Conservation (phyloP, 2,113 vertebrate genomes). For the Campylomormyrus numenius region DNA sequence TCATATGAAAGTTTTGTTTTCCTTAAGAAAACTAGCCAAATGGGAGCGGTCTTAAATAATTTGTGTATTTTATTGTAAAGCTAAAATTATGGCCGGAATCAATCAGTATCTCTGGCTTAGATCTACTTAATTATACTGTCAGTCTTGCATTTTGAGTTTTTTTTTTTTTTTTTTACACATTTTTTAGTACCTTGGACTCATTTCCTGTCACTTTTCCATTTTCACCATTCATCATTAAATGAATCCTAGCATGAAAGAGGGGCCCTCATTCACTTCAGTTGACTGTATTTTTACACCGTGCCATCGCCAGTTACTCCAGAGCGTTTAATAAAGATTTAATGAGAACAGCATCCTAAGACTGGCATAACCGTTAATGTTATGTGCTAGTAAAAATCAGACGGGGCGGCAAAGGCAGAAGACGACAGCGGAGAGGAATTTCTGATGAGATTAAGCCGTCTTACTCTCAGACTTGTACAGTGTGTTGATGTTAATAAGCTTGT, state of each 20-base stretch:
- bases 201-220: neutral
- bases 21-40: neutral
- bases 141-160: neutral
- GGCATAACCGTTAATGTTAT: neutral
- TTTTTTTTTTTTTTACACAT: neutral
- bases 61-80: neutral
- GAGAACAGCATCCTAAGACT: neutral
- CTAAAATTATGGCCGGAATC: neutral
- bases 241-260: slow-evolving; percentile 31
- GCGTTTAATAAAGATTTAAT: neutral
- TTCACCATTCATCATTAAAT: slow-evolving; percentile 27
- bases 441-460: neutral
- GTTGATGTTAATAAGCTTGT: neutral
- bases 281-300: neutral
- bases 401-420: neutral
- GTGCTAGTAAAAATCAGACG: neutral
- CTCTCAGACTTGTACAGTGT: neutral
- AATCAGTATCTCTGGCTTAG: neutral
- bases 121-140: neutral
- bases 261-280: neutral
- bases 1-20: neutral
- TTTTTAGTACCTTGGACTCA: neutral
- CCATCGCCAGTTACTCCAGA: neutral
- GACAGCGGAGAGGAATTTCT: neutral
- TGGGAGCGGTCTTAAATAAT: neutral